phyloP scores from a whole-genome alignment of 1,140 invertebrate genomes.

The Adelges cooleyi region DNA sequence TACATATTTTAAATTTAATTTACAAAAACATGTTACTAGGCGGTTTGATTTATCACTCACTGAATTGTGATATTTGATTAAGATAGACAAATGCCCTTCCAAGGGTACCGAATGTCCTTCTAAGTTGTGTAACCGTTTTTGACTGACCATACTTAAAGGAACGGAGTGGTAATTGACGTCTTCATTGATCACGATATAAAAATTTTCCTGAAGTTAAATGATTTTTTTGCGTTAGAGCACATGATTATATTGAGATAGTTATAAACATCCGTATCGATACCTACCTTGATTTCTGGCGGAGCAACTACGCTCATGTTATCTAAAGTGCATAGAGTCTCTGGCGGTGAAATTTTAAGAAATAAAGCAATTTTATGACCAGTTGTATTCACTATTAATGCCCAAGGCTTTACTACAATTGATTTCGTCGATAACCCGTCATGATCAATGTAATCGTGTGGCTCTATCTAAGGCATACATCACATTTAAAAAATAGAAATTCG shows the following conservation, averaged over 20 bases:
- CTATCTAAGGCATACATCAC: no score
- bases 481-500: no score
- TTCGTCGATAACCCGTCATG: no score
- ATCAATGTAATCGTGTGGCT: no score
- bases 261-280: conserved; percentile 46
- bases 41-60: conserved; percentile 19
- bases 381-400: conserved; percentile 60
- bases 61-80: conserved; percentile 39
- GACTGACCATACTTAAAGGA: no score
- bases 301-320: conserved; percentile 48
- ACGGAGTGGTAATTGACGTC: conserved; percentile 33
- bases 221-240: conserved; percentile 43
- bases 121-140: no score
- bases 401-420: conserved; percentile 54
- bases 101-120: conserved; percentile 39
- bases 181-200: conserved; percentile 47
- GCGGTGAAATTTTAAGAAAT: conserved; percentile 35
- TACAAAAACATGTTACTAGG: conserved; percentile 16
- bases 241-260: conserved; percentile 40
- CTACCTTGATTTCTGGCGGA: conserved; percentile 47
- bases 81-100: conserved; percentile 42
- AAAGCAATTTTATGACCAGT: conserved; percentile 46
- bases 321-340: conserved; percentile 44
- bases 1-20: no score
- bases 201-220: conserved; percentile 41